Base-by-base conservation (phyloP, 2,888 invertebrate species). In the Lathronympha strigana region DNA sequence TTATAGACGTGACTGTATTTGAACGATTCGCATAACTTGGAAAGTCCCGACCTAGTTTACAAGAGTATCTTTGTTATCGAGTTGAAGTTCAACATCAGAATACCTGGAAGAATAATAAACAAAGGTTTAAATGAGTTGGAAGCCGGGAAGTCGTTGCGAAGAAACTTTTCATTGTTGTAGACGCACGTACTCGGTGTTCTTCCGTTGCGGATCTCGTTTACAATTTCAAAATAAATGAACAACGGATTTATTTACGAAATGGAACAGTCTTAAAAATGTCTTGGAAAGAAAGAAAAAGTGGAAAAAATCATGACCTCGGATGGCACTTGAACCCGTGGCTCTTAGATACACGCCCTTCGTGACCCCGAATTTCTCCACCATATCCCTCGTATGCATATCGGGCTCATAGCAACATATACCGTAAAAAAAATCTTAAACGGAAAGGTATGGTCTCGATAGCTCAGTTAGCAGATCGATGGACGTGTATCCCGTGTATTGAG, bases 41-140 rank as follows among this genome's bases (percentile, higher is more conserved):
- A 49, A 54, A 66, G 54, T 54, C 47, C 4, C 47, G 25, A 53
- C 38, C 51, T 28, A 64, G 33, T 57, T 63, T 19, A 43, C 58
- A 45, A 58, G 43, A 53, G 58, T 53, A 53, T 47, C 45, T 54
- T 47, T 66, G 53, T 54, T 63, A 67, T 62, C 49, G 61, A 58
- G 63, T 54, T 17, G 31, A 63, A 68, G 67, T 55, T 67, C 63
- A 66, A 53, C 53, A 64, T 38, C 64, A 54, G 21, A 40, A 60
- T 61, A 64, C 51, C 62, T 61, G 63, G 36, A 63, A 63, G 69
- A 69, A 71, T 68, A 67, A 69, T 71, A 71, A 71, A 70, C 72
- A 74, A 68, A 68, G 69, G 67, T 67, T 71, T 66, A 70, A 72
- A 72, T 69, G 66, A 73, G 68, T 68, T 66, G 68, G 68, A 69